phyloP scores from a whole-genome alignment of 2,797 vertebrate genomes.

The Labeo calbasu region DNA sequence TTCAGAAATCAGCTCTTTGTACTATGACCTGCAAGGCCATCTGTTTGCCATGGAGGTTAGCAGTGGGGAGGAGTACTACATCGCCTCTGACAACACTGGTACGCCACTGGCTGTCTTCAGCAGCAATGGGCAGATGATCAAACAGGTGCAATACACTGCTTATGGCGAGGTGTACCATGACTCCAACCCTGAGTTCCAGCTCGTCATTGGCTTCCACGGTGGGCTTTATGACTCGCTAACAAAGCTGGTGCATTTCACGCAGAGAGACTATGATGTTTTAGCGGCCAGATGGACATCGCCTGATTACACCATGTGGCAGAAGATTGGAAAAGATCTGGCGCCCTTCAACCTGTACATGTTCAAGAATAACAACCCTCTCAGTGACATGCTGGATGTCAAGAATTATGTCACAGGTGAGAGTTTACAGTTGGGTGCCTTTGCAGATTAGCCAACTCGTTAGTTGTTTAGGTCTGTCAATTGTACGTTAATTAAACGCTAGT shows the following conservation, averaged over 20 bases:
- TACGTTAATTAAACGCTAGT: neutral
- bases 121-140: conserved; percentile 99
- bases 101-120: conserved; percentile 97
- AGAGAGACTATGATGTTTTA: conserved; percentile 96
- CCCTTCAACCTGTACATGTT: conserved; percentile 99
- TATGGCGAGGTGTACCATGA: conserved; percentile 98
- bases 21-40: conserved; percentile 98
- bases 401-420: conserved; percentile 95
- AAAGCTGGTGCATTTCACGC: conserved; percentile 97
- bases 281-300: conserved; percentile 97
- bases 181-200: conserved; percentile 97
- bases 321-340: conserved; percentile 91
- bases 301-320: conserved; percentile 95
- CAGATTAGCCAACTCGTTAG: neutral
- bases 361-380: conserved; percentile 99
- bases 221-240: conserved; percentile 95
- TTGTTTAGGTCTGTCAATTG: neutral
- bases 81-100: conserved; percentile 98
- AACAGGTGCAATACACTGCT: conserved; percentile 96
- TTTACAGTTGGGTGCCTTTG: neutral
- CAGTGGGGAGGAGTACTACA: conserved; percentile 97
- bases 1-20: conserved; percentile 95
- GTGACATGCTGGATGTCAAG: conserved; percentile 95
- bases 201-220: conserved; percentile 96
- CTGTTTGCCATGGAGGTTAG: conserved; percentile 99